These are phyloP conservation scores for Sorex fumeus DNA, from an alignment of 2,113 vertebrate genomes.

Conservation along the genomic window DNA sequence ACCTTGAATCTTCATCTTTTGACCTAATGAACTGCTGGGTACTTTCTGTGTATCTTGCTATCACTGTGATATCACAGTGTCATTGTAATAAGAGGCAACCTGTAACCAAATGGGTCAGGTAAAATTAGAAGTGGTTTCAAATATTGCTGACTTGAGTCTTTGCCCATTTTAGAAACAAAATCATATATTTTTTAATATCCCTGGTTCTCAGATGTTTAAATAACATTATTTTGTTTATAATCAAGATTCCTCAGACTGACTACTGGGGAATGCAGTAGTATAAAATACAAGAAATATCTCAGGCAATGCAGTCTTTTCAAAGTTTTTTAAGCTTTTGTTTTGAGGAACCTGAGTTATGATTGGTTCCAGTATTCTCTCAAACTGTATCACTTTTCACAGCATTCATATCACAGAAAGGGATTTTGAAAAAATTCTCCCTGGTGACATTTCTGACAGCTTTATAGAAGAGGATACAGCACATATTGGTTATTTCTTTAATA, in stretches of 20 bases:
- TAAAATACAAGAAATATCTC: constrained; percentile 39
- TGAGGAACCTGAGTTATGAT: background rate
- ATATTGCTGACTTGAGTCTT: constrained; percentile 77
- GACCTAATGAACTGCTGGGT: constrained; percentile 28
- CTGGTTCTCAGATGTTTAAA: constrained; percentile 59
- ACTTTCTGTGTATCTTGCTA: background rate
- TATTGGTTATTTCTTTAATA: background rate
- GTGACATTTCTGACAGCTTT: too few species aligned
- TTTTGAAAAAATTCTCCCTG: background rate
- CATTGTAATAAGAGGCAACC: constrained; percentile 32
- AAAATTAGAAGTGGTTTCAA: constrained; percentile 83
- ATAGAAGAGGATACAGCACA: background rate
- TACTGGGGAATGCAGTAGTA: background rate
- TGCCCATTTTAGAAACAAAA: constrained; percentile 74
- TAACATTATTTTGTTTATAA: constrained; percentile 61
- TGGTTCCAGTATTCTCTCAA: constrained; percentile 2
- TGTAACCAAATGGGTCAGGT: constrained; percentile 72
- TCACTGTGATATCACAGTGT: background rate
- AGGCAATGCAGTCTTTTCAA: constrained; percentile 29
- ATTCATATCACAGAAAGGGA: background rate
- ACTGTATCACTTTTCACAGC: background rate
- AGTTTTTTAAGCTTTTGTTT: constrained; percentile 15
- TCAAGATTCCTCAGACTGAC: constrained; percentile 54
- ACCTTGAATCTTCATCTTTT: constrained; percentile 50
- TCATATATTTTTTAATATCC: constrained; percentile 71